Evolutionary conservation across 30 jellyfish, hydroid and myxozoan species (phyloP), one percentile per base, ranked within the genome.

Genomic region (Turritopsis rubra): DNA sequence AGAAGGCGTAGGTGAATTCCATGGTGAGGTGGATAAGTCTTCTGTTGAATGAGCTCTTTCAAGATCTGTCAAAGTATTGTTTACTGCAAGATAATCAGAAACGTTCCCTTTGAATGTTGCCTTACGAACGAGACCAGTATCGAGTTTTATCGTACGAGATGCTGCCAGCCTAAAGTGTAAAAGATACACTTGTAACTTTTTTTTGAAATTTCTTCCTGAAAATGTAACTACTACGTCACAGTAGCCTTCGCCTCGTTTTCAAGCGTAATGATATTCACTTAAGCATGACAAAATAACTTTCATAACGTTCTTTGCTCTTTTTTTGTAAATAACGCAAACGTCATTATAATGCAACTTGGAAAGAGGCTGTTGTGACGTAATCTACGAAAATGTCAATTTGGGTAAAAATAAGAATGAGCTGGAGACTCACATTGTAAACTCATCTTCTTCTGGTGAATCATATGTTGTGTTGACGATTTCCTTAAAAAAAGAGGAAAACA

Each of bases 91-190:
- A 54, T 1, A 83, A 29, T 83, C 87, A 8, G 16, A 72, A 7
- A 83, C 79, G 53, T 83, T 75, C 29, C 90, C 90, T 74, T 83
- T 71, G 87, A 83, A 83, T 21, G 86, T 72, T 18, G 7, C 88
- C 20, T 65, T 53, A 21, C 88, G 90, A 0, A 82, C 88, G 16
- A 60, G 31, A 1, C 88, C 88, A 52, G 88, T 82, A 71, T 82
- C 88, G 25, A 82, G 75, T 52, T 52, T 16, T 65, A 41, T n/a
- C 1, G 66, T 53, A 21, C 87, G 30, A 1, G 87, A 80, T 66
- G 54, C 66, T 21, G 87, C 87, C 22, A 80, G 28, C 52, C 87
- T 80, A n/a, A 52, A 80, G 26, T n/a, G 41, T 1, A 21, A 0
- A 75, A 75, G 22, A 74, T 7, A 75, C 18, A 75, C 21, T 18